Evolutionary conservation across 2,113 vertebrate species (phyloP).

Genomic region (Triplophysa rosa): DNA sequence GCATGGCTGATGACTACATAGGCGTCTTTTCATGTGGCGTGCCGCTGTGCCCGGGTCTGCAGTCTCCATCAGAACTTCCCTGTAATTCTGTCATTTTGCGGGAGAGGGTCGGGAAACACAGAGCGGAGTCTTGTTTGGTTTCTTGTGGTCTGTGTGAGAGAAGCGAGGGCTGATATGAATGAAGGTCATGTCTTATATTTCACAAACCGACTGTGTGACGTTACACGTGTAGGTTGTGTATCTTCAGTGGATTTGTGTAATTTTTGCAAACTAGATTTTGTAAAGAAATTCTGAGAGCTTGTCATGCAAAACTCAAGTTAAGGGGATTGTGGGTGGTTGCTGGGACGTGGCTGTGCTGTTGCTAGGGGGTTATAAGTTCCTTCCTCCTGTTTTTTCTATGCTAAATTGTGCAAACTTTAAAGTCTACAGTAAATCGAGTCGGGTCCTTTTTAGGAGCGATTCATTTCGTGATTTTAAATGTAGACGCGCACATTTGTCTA

Average conservation of each 20-base stretch:
- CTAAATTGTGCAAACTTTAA: too few species aligned
- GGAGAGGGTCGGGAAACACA: too few species aligned
- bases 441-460: too few species aligned
- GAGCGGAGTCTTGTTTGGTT: conserved; percentile 13
- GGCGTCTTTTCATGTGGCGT: conserved; percentile 4
- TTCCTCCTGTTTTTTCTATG: too few species aligned
- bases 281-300: background rate
- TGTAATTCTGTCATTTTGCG: conserved; percentile 15
- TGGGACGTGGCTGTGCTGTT: too few species aligned
- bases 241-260: background rate
- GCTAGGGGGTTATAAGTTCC: too few species aligned
- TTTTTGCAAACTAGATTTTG: background rate
- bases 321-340: background rate
- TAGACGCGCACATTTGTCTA: too few species aligned
- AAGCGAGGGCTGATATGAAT: background rate
- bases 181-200: conserved; percentile 34
- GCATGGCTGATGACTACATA: background rate
- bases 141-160: background rate
- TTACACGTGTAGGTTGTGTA: background rate
- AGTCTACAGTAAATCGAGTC: too few species aligned
- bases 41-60: background rate
- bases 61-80: conserved; percentile 1
- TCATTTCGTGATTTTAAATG: too few species aligned
- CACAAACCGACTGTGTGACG: background rate
- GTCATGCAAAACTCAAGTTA: background rate